Evolutionary conservation across 2,888 invertebrate genomes (phyloP).

Genomic region (Coelinius sp.): DNA sequence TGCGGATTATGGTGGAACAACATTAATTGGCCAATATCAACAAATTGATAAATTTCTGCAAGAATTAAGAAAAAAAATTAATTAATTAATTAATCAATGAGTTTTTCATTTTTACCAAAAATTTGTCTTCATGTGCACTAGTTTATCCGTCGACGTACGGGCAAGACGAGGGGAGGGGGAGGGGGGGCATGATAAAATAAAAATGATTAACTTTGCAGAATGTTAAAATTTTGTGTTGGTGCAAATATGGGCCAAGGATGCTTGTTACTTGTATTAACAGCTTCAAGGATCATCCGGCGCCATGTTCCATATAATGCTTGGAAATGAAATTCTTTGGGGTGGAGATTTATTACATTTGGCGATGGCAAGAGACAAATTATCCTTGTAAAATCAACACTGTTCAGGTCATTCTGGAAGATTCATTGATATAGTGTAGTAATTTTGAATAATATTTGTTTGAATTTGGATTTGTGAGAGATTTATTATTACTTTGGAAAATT

Average conservation of each 20-base stretch:
- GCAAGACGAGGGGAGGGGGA: not conserved
- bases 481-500: too few species aligned
- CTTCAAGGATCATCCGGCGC: constrained; percentile 31
- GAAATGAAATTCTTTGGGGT: constrained; percentile 9
- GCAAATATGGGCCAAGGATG: constrained; percentile 31
- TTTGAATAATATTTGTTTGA: too few species aligned
- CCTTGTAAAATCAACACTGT: not conserved
- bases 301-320: constrained; percentile 2
- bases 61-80: too few species aligned
- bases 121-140: not conserved
- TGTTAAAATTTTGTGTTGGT: not conserved
- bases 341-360: constrained; percentile 32
- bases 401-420: too few species aligned
- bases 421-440: too few species aligned
- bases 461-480: too few species aligned
- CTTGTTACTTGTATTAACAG: constrained; percentile 29
- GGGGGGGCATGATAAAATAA: not conserved
- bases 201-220: not conserved
- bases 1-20: not conserved
- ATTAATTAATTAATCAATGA: too few species aligned
- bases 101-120: too few species aligned
- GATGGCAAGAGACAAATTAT: not conserved
- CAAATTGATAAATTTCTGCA: too few species aligned
- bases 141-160: too few species aligned
- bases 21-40: too few species aligned